Base-by-base conservation (phyloP, 2,113 vertebrate species). In the Ammospiza nelsoni region DNA sequence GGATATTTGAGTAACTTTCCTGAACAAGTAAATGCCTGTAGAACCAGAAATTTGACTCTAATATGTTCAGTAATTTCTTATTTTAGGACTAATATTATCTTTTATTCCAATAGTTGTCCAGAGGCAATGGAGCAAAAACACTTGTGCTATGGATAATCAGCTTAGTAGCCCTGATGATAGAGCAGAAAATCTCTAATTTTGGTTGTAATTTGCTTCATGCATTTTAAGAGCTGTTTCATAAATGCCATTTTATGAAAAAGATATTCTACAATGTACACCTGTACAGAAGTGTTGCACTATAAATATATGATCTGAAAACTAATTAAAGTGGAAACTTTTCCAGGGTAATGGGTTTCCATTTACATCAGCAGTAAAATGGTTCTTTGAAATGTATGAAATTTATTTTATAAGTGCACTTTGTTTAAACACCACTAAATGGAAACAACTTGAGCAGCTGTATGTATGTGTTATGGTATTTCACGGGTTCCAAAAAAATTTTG, bases 211-310 rank as follows among this genome's bases (percentile, higher is more conserved):
- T 71, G 4, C 48, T 29, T 72, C 9, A 19, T 41, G 17, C 27
- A n/a, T 95, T 92, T 93, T 78, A 75, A 75, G 20, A 75, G 29
- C 29, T 78, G 17, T 84, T 90, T 92, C 51, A 74, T 59, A 92
- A 92, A 67, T 48, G 24, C 11, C 31, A 25, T 37, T 84, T 92
- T 33, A 54, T n/a, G 3, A 62, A 74, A 63, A 48, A 18, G 52
- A 59, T 52, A 24, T 49, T 72, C 52, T 87, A 59, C 33, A 71
- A 37, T 55, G 17, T 61, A 43, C 35, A 48, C 77, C 35, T 86
- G 41, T 59, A 72, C 0, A 5, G 24, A 71, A 78, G 22, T 16
- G 44, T 81, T 89, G 11, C 41, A 18, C 9, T 68, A 23, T 16
- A 91, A 71, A 67, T 67, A 48, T 29, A 51, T 46, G 16, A 85